Base-by-base conservation (phyloP, 2,797 vertebrate genomes). In the Microctenopoma steveboyesi region DNA sequence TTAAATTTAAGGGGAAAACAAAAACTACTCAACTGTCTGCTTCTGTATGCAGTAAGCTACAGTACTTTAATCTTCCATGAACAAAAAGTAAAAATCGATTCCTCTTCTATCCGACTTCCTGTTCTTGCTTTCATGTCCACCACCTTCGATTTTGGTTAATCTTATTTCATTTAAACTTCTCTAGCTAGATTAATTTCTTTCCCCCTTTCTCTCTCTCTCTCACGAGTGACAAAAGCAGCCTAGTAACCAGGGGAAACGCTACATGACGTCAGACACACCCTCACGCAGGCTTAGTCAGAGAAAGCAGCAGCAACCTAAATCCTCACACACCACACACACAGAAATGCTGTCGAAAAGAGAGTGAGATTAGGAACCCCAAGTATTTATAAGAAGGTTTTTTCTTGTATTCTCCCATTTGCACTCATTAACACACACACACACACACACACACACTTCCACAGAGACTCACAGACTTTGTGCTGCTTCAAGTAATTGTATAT, bases 271-370 rank as follows among this genome's bases (percentile, higher is more conserved):
- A 86, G 74, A 49, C 58, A 74, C 78, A 40, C 61, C 63, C 79
- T 79, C 74, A 72, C 64, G 64, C 49, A 55, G 77, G 77, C 61
- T 87, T 86, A 88, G 84, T 85, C 81, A 74, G 55, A 86, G 75
- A 66, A 75, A 69, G 65, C 71, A 79, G 76, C 65, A 60, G 72
- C 61, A 55, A 43, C 48, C 43, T 64, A 78, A 84, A 84, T 77
- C 73, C 74, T 9, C 18, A 18, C 18, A 18, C 18, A 18, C 18
- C 28, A 69, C 57, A 68, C 57, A 68, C 46, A 53, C 45, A 35
- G 48, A 73, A 52, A 60, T 47, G 60, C 25, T 42, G 10, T 48
- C n/a, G 42, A 53, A 48, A 56, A 22, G 3, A 65, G 57, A 27
- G 39, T 45, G 37, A 67, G 78, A 86, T 86, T 79, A 83, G 69